phyloP scores from a whole-genome alignment of 2,888 invertebrate genomes.

The Melangyna quadrimaculata region DNA sequence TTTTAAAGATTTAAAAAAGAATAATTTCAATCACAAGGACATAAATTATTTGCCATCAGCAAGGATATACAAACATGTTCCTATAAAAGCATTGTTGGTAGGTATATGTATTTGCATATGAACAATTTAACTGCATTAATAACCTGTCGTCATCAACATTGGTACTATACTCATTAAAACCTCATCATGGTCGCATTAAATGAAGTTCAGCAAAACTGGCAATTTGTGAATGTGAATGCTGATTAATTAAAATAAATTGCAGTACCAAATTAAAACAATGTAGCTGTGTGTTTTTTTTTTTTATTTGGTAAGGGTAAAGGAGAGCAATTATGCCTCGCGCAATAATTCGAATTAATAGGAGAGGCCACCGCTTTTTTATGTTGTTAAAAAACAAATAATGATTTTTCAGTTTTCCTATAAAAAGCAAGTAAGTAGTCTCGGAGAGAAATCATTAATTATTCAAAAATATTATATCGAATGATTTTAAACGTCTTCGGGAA shows the following conservation, averaged over 20 bases:
- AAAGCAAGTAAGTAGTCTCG: too few relatives aligned
- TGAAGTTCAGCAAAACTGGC: slow-evolving; percentile 6
- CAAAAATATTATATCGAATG: too few relatives aligned
- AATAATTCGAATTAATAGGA: neutral
- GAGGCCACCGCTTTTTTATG: neutral
- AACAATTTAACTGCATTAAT: neutral
- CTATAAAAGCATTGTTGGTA: neutral
- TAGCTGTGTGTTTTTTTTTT: too few relatives aligned
- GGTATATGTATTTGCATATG: slow-evolving; percentile 2
- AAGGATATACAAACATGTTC: neutral
- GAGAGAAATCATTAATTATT: too few relatives aligned
- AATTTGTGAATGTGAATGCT: slow-evolving; percentile 8
- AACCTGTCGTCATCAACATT: slow-evolving; percentile 2
- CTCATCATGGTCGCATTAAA: slow-evolving; percentile 13
- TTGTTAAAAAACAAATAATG: neutral
- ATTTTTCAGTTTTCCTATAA: neutral
- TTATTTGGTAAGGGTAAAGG: neutral
- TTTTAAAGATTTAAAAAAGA: neutral
- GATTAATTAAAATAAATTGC: slow-evolving; percentile 30
- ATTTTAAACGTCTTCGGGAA: too few relatives aligned
- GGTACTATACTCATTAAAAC: slow-evolving; percentile 10
- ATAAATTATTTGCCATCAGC: neutral
- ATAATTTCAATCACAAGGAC: neutral
- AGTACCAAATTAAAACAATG: slow-evolving; percentile 5
- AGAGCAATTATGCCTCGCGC: neutral